Evolutionary conservation across 2,888 invertebrate species (phyloP).

Genomic region (Incurvaria masculella): DNA sequence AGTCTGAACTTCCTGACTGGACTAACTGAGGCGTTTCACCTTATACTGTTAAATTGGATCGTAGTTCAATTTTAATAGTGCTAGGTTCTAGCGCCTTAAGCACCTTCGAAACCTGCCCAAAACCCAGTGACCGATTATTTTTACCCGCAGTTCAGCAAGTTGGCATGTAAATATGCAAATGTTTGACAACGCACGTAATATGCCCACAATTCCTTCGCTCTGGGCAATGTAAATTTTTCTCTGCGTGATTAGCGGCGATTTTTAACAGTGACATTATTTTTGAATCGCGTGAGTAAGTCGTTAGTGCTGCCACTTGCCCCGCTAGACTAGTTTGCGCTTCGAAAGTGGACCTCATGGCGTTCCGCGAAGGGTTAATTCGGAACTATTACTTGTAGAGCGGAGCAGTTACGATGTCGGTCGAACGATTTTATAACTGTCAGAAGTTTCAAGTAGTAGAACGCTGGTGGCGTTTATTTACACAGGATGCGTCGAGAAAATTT

Average conservation of each 20-base stretch:
- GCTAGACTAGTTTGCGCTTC: background rate
- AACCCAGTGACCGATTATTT: background rate
- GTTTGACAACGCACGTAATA: background rate
- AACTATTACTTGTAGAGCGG: background rate
- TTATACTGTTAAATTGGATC: too few relatives aligned
- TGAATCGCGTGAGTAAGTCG: background rate
- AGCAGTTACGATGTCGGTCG: background rate
- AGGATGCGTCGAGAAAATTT: background rate
- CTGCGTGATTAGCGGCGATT: background rate
- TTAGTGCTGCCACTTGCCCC: background rate
- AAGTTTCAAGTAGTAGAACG: background rate
- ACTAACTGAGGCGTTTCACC: too few relatives aligned
- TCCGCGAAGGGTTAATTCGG: background rate
- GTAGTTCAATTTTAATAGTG: too few relatives aligned
- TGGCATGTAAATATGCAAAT: background rate
- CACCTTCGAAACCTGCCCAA: too few relatives aligned
- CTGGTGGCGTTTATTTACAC: background rate
- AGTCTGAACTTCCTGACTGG: too few relatives aligned
- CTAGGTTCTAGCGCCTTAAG: too few relatives aligned
- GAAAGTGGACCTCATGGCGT: background rate
- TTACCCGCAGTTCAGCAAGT: background rate
- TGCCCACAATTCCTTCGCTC: background rate
- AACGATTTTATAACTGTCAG: background rate
- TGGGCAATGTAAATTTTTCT: background rate
- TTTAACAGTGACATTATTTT: background rate